phyloP scores from a whole-genome alignment of 2,797 vertebrate genomes.

The Esox masquinongy region DNA sequence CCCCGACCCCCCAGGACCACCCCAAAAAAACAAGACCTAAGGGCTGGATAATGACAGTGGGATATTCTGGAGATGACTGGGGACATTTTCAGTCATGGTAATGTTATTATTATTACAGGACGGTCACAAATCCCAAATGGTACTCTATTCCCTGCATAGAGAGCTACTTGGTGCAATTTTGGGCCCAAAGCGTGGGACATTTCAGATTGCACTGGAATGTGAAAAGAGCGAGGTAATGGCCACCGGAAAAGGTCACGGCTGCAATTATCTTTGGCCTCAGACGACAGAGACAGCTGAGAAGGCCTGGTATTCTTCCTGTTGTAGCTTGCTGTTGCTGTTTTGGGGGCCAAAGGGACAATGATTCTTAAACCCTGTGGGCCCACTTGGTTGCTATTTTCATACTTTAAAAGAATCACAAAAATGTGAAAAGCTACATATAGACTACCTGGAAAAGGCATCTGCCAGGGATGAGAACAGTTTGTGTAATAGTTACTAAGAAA shows the following conservation, averaged over 20 bases:
- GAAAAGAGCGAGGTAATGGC: slow-evolving; percentile 7
- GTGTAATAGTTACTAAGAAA: neutral
- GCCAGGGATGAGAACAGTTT: neutral
- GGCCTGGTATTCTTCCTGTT: slow-evolving; percentile 3
- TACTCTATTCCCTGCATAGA: neutral
- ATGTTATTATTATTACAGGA: neutral
- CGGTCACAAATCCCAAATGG: neutral
- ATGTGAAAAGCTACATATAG: neutral
- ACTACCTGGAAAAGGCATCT: neutral
- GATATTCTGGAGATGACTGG: neutral
- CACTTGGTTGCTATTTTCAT: slow-evolving; percentile 1
- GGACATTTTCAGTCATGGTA: neutral
- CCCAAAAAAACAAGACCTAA: neutral
- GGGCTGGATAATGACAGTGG: neutral
- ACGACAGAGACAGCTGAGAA: slow-evolving; percentile 11
- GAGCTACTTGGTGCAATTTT: neutral
- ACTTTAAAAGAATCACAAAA: neutral
- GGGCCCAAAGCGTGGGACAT: neutral
- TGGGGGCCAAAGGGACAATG: neutral
- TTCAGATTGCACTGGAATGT: slow-evolving; percentile 12
- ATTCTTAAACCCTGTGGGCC: neutral
- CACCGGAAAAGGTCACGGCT: slow-evolving; percentile 5
- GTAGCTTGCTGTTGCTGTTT: slow-evolving; percentile 6
- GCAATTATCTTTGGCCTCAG: slow-evolving; percentile 5
- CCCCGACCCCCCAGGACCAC: neutral